Percentiles rank a stretch among this genome's conserved stretches.
phyloP scores from a whole-genome alignment of 64 coral and sea anemone species.

The Porites lutea region DNA sequence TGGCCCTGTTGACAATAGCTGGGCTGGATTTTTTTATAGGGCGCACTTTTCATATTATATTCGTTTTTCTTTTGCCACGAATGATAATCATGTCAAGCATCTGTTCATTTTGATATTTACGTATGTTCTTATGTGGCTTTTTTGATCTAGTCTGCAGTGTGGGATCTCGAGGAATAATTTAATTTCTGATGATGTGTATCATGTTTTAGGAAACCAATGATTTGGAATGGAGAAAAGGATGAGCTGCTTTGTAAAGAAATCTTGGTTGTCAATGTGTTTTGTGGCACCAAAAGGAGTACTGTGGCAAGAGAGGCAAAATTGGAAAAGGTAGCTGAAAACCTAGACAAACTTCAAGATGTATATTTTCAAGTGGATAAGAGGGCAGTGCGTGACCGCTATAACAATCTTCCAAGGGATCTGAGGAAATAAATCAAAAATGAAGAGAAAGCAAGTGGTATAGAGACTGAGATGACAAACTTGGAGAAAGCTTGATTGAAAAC shows the following conservation, averaged over 20 bases:
- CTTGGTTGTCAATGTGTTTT: conserved; percentile 58
- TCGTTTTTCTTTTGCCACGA: too few relatives aligned
- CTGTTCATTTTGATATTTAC: too few relatives aligned
- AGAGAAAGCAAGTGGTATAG: too few relatives aligned
- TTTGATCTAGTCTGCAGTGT: neutral
- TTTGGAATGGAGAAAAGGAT: conserved; percentile 55
- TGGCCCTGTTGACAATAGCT: too few relatives aligned
- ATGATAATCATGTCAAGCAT: too few relatives aligned
- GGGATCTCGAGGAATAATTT: neutral
- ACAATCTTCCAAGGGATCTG: conserved; percentile 49
- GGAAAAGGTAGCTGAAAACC: conserved; percentile 67
- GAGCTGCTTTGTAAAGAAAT: conserved; percentile 61
- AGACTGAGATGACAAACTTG: neutral
- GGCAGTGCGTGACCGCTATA: conserved; percentile 46
- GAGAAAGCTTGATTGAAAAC: neutral
- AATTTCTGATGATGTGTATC: too few relatives aligned
- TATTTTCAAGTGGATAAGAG: conserved; percentile 61
- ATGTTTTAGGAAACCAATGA: conserved; percentile 48
- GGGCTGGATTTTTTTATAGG: too few relatives aligned
- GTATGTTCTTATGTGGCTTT: neutral
- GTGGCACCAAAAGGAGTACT: conserved; percentile 32
- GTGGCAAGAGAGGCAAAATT: conserved; percentile 68
- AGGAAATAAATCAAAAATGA: conserved; percentile 29
- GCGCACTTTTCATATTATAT: too few relatives aligned
- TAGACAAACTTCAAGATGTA: conserved; percentile 36